Conservation (phyloP, 2,797 vertebrate genomes). For the Smutsia temminckii region DNA sequence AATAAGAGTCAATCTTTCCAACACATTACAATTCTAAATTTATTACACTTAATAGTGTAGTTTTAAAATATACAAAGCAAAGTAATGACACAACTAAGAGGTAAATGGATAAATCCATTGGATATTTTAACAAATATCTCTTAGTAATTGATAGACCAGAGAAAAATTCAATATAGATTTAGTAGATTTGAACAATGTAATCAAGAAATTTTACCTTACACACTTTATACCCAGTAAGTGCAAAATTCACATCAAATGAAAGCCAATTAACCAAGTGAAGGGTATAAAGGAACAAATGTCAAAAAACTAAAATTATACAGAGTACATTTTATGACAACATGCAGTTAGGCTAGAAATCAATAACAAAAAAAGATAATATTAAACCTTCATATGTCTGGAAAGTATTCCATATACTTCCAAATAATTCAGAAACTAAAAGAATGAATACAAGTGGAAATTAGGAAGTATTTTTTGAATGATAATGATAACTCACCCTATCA, state of each 20-base stretch:
- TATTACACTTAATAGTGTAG: neutral
- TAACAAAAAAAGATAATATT: neutral
- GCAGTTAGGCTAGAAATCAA: neutral
- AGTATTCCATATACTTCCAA: neutral
- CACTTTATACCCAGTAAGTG: neutral
- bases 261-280: neutral
- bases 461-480: neutral
- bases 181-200: neutral
- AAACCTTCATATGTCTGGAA: neutral
- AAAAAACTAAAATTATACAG: neutral
- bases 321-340: neutral
- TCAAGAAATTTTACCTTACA: neutral
- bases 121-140: neutral
- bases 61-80: neutral
- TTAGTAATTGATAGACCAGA: neutral
- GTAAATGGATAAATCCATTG: neutral
- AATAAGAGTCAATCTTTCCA: neutral
- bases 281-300: neutral
- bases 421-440: neutral
- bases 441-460: neutral
- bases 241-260: neutral
- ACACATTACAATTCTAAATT: neutral
- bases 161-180: neutral
- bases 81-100: neutral
- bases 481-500: neutral